phyloP scores from a whole-genome alignment of 2,113 vertebrate genomes.

The Cochlearius cochlearius region DNA sequence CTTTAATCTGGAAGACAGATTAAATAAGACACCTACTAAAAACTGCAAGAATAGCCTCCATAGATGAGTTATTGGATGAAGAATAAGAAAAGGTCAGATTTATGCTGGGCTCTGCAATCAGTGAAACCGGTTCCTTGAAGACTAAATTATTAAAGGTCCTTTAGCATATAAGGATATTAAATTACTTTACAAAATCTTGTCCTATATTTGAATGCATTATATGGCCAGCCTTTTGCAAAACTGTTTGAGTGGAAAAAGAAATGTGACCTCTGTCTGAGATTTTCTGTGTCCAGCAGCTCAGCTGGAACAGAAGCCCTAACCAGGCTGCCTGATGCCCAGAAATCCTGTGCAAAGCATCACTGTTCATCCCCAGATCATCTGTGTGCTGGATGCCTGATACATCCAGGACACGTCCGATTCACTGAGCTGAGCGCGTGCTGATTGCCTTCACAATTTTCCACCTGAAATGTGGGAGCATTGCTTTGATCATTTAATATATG shows the following conservation, averaged over 20 bases:
- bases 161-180: not conserved
- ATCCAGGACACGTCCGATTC: not conserved
- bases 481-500: not conserved
- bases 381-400: not conserved
- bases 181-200: not conserved
- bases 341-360: not conserved
- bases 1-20: not conserved
- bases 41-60: not conserved
- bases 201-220: not conserved
- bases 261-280: not conserved
- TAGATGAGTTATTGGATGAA: not conserved
- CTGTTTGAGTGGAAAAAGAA: not conserved
- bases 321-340: not conserved
- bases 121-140: not conserved
- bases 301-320: not conserved
- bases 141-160: not conserved
- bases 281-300: not conserved
- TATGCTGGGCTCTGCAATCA: not conserved
- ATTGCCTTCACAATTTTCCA: not conserved
- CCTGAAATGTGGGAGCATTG: not conserved
- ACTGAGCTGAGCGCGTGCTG: not conserved
- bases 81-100: conserved; percentile 17
- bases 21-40: not conserved
- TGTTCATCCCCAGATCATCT: not conserved
- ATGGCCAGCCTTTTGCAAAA: not conserved